Evolutionary conservation across 2,888 invertebrate genomes (phyloP).

Genomic region (Eupithecia pulchellata): DNA sequence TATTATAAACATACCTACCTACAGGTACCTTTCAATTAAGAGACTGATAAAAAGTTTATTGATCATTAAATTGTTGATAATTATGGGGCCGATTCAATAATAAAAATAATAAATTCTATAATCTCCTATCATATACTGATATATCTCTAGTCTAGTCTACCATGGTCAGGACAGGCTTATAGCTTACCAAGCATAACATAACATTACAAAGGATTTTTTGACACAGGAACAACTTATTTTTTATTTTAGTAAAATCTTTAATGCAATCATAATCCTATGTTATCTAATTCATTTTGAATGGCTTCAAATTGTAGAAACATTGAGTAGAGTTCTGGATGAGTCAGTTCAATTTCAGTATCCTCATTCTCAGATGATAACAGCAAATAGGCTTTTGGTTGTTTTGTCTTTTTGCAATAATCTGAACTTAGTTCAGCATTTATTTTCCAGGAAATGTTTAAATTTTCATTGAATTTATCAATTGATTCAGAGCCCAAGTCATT

Average conservation of each 20-base stretch:
- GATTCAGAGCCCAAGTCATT: slow-evolving; percentile 61
- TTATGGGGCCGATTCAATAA: no score
- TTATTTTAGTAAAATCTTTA: neutral
- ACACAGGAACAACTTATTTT: neutral
- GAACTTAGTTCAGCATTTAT: slow-evolving; percentile 79
- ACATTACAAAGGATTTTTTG: neutral
- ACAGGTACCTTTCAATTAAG: no score
- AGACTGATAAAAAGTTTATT: no score
- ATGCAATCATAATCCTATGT: slow-evolving; percentile 53
- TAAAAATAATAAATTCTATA: no score
- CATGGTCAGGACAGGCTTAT: no score
- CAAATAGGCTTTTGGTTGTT: slow-evolving; percentile 74
- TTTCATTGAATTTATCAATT: slow-evolving; percentile 53
- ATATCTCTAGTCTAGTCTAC: no score
- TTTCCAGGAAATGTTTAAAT: slow-evolving; percentile 68
- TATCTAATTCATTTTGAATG: slow-evolving; percentile 78
- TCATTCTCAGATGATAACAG: slow-evolving; percentile 53
- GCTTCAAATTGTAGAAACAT: slow-evolving; percentile 76
- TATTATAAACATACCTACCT: no score
- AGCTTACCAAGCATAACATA: neutral
- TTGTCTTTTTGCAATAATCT: slow-evolving; percentile 71
- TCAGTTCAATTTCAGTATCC: slow-evolving; percentile 69
- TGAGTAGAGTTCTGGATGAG: slow-evolving; percentile 73
- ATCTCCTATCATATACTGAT: no score
- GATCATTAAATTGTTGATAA: no score